Evolutionary conservation across 1,140 invertebrate species (phyloP), one percentile per base, ranked within the genome.

Genomic region (Himalopsyche phryganea): DNA sequence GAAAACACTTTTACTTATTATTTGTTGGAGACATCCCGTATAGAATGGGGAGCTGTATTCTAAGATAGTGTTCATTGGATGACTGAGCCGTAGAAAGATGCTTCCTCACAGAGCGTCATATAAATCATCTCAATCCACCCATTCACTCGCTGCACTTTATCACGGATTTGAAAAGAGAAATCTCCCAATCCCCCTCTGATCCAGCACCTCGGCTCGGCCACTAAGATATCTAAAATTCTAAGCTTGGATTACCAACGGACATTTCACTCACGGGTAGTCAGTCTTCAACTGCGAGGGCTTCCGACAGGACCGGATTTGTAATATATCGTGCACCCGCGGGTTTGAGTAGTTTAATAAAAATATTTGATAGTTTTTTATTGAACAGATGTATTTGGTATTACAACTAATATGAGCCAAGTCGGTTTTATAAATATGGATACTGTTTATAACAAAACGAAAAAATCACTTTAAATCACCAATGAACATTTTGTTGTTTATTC

Each of bases 151-250:
- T 57, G 54, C 54, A 57, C 47, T 57, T 57, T 57, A 57, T 50
- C 54, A 57, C 54, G 18, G 6, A 42, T 35, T 40, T 50, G 47
- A 58, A 58, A 51, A 50, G 61, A 58, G 55, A 50, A 63, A 63
- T 58, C 56, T 55, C 41, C 19, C 35, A 63, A 58, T 58, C 56
- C 56, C 55, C 40, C 17, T 28, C 42, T 50, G 55, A 46, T 51
- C 56, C 44, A 13, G 35, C 42, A 11, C 17, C 50, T 52, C 45
- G 15, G 13, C 45, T 48, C 28, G 53, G 44, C 45, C 41, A 50
- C 54, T 44, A 40, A 62, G 54, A 63, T 63, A 63, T 58, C 61
- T 54, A 53, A 58, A 63, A 63, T 63, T 63, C 61, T 63, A 58
- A 63, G 56, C 56, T 20, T 5, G 61, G 55, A 54, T 63, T 63